Base-by-base conservation (phyloP, 2,797 vertebrate species). In the Brachyrhaphis roseni region DNA sequence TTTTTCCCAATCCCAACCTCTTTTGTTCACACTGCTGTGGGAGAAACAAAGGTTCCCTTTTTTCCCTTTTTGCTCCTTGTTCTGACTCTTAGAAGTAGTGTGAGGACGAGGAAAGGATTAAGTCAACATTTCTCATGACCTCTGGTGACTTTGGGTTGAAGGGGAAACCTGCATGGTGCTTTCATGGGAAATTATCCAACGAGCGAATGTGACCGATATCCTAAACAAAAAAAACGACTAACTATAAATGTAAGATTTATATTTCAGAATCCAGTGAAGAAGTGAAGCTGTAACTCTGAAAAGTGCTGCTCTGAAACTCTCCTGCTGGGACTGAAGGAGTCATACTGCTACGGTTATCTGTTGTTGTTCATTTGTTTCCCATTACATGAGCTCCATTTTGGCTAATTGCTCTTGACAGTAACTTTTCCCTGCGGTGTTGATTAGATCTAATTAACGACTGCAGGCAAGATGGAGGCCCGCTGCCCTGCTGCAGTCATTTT, bases 81-180 rank as follows among this genome's bases (percentile, higher is more conserved):
- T 89, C 81, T 85, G 89, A 92, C 93, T 93, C 88, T 93, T 86
- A 91, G 89, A 90, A 90, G 91, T 73, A 85, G 88, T 77, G 89
- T 72, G 76, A 77, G 87, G 88, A 90, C 11, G 71, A 80, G 74
- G 84, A 84, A 82, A 86, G 91, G 94, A 94, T 95, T 94, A 95
- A 92, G 89, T 90, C 90, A 91, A 92, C 91, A 89, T 92, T 95
- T 95, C 95, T 93, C 94, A 95, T 95, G 94, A 95, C 94, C 95
- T 95, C 89, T 86, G 79, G 85, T 86, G 84, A 78, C 84, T 74
- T 68, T 59, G 51, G 81, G 77, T 84, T 86, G 85, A 62, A 86
- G 82, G 84, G 80, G 81, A 59, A 76, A 53, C 72, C 59, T 28
- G 84, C 47, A 3, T 43, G 64, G 77, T 13, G 46, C 77, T 79